phyloP scores from a whole-genome alignment of 2,113 vertebrate genomes.

The Rhineura floridana region DNA sequence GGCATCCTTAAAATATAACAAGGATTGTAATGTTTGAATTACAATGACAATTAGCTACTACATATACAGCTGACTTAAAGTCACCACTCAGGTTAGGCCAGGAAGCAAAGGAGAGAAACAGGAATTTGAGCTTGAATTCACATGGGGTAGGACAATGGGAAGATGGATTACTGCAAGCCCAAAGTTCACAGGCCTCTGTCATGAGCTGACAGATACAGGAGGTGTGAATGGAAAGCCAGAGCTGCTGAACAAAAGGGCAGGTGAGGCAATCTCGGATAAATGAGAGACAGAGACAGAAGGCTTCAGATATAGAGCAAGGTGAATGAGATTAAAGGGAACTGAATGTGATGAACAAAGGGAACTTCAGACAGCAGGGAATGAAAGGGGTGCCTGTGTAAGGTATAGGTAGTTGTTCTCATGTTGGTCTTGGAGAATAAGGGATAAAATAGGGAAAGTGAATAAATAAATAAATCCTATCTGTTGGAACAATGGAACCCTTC shows the following conservation, averaged over 20 bases:
- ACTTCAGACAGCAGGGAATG: neutral
- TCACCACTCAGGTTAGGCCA: neutral
- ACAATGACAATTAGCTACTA: neutral
- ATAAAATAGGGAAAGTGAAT: neutral
- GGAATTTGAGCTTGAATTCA: neutral
- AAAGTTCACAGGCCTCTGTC: neutral
- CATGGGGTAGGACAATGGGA: neutral
- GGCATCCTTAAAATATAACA: neutral
- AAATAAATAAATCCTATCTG: neutral
- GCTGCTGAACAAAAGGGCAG: neutral
- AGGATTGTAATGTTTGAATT: neutral
- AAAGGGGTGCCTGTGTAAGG: neutral
- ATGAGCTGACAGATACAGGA: constrained; percentile 19
- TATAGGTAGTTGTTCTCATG: neutral
- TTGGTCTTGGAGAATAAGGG: neutral
- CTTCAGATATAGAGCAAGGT: constrained; percentile 1
- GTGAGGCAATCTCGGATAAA: neutral
- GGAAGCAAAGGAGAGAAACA: neutral
- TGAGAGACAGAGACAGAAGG: neutral
- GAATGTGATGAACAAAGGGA: constrained; percentile 2
- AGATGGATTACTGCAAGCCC: constrained; percentile 23
- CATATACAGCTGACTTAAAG: neutral
- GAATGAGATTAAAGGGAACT: neutral
- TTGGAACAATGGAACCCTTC: neutral
- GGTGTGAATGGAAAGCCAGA: neutral